These are phyloP conservation scores for Ailuropoda melanoleuca DNA, from an alignment of 2,113 vertebrate genomes.

Conservation along the genomic window DNA sequence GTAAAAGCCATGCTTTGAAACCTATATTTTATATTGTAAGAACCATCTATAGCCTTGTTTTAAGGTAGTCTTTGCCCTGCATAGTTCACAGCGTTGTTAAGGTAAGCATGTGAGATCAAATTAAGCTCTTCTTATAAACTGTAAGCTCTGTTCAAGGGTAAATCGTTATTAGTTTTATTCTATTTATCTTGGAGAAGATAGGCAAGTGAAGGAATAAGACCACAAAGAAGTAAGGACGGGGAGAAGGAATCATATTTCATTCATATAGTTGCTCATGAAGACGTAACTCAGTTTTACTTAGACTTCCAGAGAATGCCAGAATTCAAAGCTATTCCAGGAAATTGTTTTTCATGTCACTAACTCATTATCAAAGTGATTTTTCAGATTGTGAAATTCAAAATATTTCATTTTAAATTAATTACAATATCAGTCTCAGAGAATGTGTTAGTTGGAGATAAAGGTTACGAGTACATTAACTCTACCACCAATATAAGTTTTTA, in stretches of 20 bases:
- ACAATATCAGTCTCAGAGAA: neutral
- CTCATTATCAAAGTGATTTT: slow-evolving; percentile 12
- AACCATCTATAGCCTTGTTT: neutral
- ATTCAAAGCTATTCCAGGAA: neutral
- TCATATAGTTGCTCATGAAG: neutral
- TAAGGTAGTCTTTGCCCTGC: neutral
- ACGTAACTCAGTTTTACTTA: neutral
- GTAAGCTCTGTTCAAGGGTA: neutral
- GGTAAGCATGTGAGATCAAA: neutral
- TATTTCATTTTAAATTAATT: neutral
- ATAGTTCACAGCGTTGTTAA: neutral
- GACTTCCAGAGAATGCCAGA: neutral
- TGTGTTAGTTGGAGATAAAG: neutral
- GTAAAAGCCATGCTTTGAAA: neutral
- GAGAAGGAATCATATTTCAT: neutral
- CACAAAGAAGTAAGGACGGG: neutral
- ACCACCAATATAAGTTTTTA: neutral
- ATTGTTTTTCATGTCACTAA: neutral
- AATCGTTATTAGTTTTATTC: neutral
- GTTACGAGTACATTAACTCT: neutral
- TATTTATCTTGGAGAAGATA: neutral
- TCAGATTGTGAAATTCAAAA: neutral
- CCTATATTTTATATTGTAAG: neutral
- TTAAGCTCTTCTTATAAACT: neutral
- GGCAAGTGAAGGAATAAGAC: neutral